These are phyloP conservation scores for Anastrepha obliqua DNA, from an alignment of 1,140 invertebrate genomes.

Conservation along the genomic window DNA sequence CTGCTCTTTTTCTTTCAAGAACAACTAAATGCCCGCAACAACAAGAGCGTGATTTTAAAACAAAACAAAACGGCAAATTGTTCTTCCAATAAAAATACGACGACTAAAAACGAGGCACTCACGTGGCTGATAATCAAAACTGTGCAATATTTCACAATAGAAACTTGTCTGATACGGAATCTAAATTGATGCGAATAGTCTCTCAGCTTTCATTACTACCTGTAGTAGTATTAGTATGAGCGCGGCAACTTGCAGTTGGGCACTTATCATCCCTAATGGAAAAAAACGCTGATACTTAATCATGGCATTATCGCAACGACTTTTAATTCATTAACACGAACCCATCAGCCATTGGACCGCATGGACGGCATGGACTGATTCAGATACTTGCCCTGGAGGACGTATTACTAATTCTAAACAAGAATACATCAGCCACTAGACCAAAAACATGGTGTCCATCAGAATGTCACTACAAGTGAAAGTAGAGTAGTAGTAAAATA, in stretches of 20 bases:
- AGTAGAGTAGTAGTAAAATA: too few species aligned
- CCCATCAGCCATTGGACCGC: conserved; percentile 3
- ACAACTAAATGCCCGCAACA: not conserved
- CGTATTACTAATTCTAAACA: not conserved
- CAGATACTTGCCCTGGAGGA: not conserved
- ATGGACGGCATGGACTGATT: conserved; percentile 4
- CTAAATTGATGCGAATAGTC: not conserved
- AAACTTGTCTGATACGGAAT: conserved; percentile 11
- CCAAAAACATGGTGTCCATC: too few species aligned
- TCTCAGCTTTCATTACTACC: too few species aligned
- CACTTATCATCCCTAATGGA: conserved; percentile 23
- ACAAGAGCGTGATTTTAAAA: not conserved
- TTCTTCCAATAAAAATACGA: not conserved
- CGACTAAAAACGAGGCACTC: not conserved
- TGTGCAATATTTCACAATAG: not conserved
- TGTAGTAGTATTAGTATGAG: not conserved
- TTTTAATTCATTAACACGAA: not conserved
- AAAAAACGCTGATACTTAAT: conserved; percentile 12
- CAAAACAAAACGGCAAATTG: not conserved
- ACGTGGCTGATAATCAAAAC: not conserved
- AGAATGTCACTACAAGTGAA: too few species aligned
- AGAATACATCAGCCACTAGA: too few species aligned
- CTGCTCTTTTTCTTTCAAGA: not conserved
- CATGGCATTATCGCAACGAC: not conserved
- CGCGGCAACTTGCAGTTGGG: not conserved